Conservation (phyloP, 2,113 vertebrate species). For the Chaenocephalus aceratus region DNA sequence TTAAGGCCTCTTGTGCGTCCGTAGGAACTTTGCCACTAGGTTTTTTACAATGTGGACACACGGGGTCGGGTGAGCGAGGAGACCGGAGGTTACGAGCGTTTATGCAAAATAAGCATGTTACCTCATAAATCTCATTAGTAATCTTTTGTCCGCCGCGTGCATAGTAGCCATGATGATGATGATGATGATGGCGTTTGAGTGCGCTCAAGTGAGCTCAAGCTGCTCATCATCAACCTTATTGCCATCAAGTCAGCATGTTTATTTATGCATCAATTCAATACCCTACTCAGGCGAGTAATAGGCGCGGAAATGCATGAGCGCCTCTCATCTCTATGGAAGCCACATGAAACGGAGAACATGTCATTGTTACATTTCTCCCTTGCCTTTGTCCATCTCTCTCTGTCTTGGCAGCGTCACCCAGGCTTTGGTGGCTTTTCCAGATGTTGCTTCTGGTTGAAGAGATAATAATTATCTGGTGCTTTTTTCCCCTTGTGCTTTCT, state of each 20-base stretch:
- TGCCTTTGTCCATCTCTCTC: constrained; percentile 3
- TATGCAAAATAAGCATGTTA: constrained; percentile 45
- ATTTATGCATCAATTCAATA: constrained; percentile 70
- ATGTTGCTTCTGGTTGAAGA: constrained; percentile 35
- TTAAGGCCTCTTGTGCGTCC: constrained; percentile 52
- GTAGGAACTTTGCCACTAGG: background rate
- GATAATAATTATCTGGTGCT: constrained; percentile 50
- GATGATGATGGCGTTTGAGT: constrained; percentile 25
- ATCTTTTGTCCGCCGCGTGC: constrained; percentile 48
- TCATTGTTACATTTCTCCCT: constrained; percentile 20
- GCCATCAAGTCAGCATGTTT: constrained; percentile 56
- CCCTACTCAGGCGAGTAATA: constrained; percentile 49
- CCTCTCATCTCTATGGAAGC: constrained; percentile 42
- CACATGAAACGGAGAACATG: constrained; percentile 22
- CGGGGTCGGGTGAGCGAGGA: background rate
- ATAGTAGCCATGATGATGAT: background rate
- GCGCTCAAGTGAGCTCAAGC: constrained; percentile 51
- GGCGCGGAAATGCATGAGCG: constrained; percentile 6
- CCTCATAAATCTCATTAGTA: constrained; percentile 63
- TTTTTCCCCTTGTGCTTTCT: constrained; percentile 7
- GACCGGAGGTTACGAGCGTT: constrained; percentile 51
- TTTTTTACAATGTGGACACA: background rate
- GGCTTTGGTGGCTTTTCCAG: constrained; percentile 29
- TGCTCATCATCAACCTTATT: constrained; percentile 53
- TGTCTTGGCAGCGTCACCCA: constrained; percentile 19